phyloP scores from a whole-genome alignment of 2,797 vertebrate species.

The Furcifer pardalis region DNA sequence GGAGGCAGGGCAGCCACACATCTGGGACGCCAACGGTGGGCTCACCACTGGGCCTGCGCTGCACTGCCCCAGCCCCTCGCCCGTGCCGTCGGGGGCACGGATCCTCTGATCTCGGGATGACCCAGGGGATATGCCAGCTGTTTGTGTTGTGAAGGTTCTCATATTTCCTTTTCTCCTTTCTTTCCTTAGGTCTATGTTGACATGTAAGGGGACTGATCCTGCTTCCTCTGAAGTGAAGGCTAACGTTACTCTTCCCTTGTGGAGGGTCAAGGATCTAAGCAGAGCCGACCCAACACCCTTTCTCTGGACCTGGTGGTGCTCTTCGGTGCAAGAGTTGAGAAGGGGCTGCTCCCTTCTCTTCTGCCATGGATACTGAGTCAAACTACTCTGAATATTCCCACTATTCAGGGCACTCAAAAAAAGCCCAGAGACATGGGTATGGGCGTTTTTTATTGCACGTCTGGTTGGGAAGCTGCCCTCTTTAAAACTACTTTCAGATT shows the following conservation, averaged over 20 bases:
- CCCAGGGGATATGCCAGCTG: not conserved
- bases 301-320: slow-evolving; percentile 42
- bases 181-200: slow-evolving; percentile 43
- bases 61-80: too few species aligned
- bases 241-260: slow-evolving; percentile 37
- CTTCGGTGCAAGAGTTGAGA: slow-evolving; percentile 34
- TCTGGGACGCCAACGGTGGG: too few species aligned
- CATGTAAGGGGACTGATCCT: slow-evolving; percentile 27
- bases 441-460: slow-evolving; percentile 47
- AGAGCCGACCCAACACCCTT: slow-evolving; percentile 58
- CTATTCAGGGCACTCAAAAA: slow-evolving; percentile 92
- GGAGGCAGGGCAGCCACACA: too few species aligned
- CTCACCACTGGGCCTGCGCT: too few species aligned
- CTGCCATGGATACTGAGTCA: slow-evolving; percentile 95
- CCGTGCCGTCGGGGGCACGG: too few species aligned
- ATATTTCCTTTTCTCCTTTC: slow-evolving; percentile 15
- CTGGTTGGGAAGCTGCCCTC: rapidly evolving
- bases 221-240: slow-evolving; percentile 39
- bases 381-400: slow-evolving; percentile 95
- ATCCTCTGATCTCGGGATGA: too few species aligned
- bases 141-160: slow-evolving; percentile 6
- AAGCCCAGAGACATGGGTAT: slow-evolving; percentile 92
- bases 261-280: slow-evolving; percentile 47
- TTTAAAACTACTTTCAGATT: not conserved
- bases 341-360: slow-evolving; percentile 34